These are phyloP conservation scores for Ctenicera cuprea DNA, from an alignment of 2,888 invertebrate genomes.

Conservation along the genomic window DNA sequence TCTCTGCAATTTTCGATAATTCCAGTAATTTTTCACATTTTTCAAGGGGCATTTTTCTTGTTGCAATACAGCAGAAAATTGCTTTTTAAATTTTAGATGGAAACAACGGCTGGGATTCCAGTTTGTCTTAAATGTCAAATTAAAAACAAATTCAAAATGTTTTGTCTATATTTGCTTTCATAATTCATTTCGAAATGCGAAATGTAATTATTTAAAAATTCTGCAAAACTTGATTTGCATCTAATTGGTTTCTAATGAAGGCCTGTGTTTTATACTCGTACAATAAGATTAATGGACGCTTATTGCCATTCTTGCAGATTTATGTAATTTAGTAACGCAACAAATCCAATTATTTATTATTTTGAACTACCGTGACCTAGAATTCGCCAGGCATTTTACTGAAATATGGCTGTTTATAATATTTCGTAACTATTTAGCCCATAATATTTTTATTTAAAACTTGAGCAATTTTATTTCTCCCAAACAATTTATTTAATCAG, in stretches of 20 bases:
- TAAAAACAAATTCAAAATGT: conserved; percentile 22
- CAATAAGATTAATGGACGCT: conserved; percentile 5
- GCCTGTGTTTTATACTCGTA: conserved; percentile 6
- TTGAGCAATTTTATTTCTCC: no score
- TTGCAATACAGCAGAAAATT: conserved; percentile 12
- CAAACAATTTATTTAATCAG: no score
- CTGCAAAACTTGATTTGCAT: conserved; percentile 32
- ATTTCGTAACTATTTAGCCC: no score
- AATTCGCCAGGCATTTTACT: no score
- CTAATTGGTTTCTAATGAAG: conserved; percentile 36
- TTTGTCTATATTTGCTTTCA: no score
- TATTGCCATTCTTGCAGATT: conserved; percentile 4
- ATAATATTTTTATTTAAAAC: no score
- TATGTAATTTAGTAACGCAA: neutral
- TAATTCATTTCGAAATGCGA: conserved; percentile 37
- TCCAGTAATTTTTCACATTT: conserved; percentile 11
- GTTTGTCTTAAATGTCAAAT: conserved; percentile 1
- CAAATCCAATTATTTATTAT: no score
- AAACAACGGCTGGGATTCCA: neutral
- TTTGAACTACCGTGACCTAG: no score
- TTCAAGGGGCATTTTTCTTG: neutral
- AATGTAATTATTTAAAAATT: conserved; percentile 38
- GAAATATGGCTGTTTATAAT: no score
- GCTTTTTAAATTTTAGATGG: conserved; percentile 19
- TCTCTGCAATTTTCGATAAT: conserved; percentile 8